A percentile compares a stretch with the other conserved stretches of the same genome.
These are phyloP conservation scores for Phasianus colchicus DNA, from an alignment of 2,113 vertebrate genomes.

Conservation along the genomic window DNA sequence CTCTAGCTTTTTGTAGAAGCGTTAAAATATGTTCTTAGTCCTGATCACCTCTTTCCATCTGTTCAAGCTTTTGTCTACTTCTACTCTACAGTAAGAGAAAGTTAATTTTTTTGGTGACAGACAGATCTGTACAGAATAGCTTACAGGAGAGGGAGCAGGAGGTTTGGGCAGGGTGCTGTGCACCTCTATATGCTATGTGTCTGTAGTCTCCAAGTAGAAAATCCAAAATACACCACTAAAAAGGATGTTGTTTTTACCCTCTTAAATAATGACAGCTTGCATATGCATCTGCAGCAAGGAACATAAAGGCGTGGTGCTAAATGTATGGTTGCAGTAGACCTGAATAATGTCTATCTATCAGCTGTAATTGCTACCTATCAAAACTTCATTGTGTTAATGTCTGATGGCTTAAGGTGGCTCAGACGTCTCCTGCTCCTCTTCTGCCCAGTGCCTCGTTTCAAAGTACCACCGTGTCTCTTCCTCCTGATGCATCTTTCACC, in stretches of 20 bases:
- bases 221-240: background rate
- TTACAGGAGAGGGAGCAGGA: background rate
- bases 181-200: background rate
- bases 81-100: background rate
- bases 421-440: background rate
- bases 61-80: background rate
- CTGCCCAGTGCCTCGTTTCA: background rate
- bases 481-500: background rate
- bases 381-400: slow-evolving; percentile 13
- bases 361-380: slow-evolving; percentile 38
- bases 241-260: background rate
- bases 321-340: background rate
- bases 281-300: background rate
- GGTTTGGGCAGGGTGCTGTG: background rate
- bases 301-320: background rate
- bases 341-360: slow-evolving; percentile 25
- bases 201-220: background rate
- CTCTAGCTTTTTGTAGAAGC: background rate
- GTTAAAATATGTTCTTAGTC: background rate
- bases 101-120: background rate
- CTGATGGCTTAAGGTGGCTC: background rate
- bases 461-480: background rate
- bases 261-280: background rate
- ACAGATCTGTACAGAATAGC: background rate
- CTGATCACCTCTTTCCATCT: background rate